Evolutionary conservation across 2,113 vertebrate species (phyloP), one percentile per base, ranked within the genome.

Genomic region (Rhombomys opimus): DNA sequence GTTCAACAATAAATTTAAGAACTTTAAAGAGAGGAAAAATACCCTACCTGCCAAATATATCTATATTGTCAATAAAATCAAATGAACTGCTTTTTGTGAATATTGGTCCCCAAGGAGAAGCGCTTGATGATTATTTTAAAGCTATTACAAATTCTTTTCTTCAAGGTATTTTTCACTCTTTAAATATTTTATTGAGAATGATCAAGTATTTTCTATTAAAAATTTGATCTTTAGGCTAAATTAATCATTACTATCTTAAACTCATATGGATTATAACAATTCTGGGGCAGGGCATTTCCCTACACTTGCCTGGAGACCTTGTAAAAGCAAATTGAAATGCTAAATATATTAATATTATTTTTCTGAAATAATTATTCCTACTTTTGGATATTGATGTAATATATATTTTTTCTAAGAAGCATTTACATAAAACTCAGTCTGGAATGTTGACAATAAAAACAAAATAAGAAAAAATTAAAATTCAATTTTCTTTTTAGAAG

Each of bases 361-460:
- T 97, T 98, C 92, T 87, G 65, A 93, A 95, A 94, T 77, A 77
- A 93, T 87, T 80, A 95, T 57, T 9, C 30, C 38, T 97, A 93
- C 85, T 98, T 98, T 97, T 98, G 82, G 87, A 96, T 97, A 97
- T 97, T 92, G 46, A 92, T 97, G 30, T 78, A 96, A 97, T 97
- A 98, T 97, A 78, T 97, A 96, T 97, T 98, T 91, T 46, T 98
- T 98, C 73, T 67, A 95, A 97, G 97, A 96, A 97, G 18, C 3
- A 54, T 95, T 98, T 93, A 97, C 93, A 93, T 96, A 97, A 98
- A 98, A 86, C 9, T 94, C 92, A 89, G 35, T 63, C 93, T 98
- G 98, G 98, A 98, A 98, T 95, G 95, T 80, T 97, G 97, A 97
- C 97, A 98, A 98, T 87, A 87, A 97, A 98, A 98, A 98, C 86